Evolutionary conservation across 2,888 invertebrate genomes (phyloP).

Genomic region (Darwinula stevensoni): DNA sequence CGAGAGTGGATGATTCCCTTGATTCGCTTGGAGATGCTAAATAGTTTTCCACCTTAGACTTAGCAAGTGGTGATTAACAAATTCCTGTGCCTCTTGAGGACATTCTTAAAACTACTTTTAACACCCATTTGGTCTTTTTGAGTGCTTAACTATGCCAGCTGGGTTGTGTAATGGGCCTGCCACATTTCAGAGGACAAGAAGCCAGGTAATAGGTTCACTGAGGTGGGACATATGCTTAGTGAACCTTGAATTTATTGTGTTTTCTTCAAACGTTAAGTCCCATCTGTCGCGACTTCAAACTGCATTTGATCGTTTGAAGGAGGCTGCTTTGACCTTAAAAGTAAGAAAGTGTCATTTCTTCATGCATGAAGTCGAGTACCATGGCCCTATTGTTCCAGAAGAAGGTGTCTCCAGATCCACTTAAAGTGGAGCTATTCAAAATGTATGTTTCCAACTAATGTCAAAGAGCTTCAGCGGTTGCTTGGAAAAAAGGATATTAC

Average conservation of each 20-base stretch:
- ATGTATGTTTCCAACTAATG: constrained; percentile 10
- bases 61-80: constrained; percentile 9
- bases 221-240: too few relatives aligned
- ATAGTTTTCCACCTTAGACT: constrained; percentile 12
- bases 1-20: constrained; percentile 5
- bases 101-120: constrained; percentile 8
- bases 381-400: constrained; percentile 14
- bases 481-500: constrained; percentile 13
- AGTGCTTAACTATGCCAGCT: constrained; percentile 8
- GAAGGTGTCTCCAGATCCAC: constrained; percentile 11
- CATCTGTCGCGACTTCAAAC: constrained; percentile 10
- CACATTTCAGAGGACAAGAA: constrained; percentile 7
- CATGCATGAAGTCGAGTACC: constrained; percentile 11
- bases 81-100: constrained; percentile 6
- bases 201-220: constrained; percentile 9
- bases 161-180: constrained; percentile 8
- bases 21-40: constrained; percentile 11
- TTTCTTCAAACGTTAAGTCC: constrained; percentile 9
- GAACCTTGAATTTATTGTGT: constrained; percentile 8
- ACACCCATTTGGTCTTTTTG: constrained; percentile 7
- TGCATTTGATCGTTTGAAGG: too few relatives aligned
- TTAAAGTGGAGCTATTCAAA: constrained; percentile 10
- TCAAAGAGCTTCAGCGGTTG: constrained; percentile 9
- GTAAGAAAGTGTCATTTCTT: constrained; percentile 12
- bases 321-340: constrained; percentile 12